phyloP scores from a whole-genome alignment of 2,797 vertebrate species.

The Epinephelus malabaricus region DNA sequence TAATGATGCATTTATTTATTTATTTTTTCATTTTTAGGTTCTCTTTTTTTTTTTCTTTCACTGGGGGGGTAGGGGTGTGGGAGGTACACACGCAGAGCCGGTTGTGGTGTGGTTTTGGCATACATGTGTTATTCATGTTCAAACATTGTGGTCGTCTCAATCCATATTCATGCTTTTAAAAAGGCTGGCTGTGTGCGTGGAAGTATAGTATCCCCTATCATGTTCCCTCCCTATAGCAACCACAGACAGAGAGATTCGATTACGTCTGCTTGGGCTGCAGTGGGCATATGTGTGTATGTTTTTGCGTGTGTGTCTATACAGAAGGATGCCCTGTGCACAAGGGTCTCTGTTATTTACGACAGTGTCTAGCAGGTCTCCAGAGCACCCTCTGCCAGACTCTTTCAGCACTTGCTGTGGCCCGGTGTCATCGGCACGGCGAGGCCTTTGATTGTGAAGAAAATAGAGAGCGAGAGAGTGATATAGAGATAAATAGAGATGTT shows the following conservation, averaged over 20 bases:
- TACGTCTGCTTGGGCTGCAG: slow-evolving; percentile 57
- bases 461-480: slow-evolving; percentile 40
- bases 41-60: slow-evolving; percentile 36
- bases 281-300: slow-evolving; percentile 51
- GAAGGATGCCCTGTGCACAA: slow-evolving; percentile 68
- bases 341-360: slow-evolving; percentile 68
- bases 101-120: slow-evolving; percentile 83
- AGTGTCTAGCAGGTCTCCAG: slow-evolving; percentile 63
- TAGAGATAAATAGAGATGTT: slow-evolving; percentile 61
- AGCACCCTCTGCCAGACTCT: slow-evolving; percentile 59
- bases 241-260: slow-evolving; percentile 76
- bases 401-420: slow-evolving; percentile 65
- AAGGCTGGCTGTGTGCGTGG: slow-evolving; percentile 72
- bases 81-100: slow-evolving; percentile 68
- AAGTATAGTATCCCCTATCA: slow-evolving; percentile 80
- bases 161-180: slow-evolving; percentile 86
- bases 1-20: slow-evolving; percentile 84
- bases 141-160: slow-evolving; percentile 84
- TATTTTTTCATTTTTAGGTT: slow-evolving; percentile 73
- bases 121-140: slow-evolving; percentile 87
- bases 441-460: slow-evolving; percentile 69
- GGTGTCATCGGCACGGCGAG: slow-evolving; percentile 63
- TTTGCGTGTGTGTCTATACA: slow-evolving; percentile 49
- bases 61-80: slow-evolving; percentile 53
- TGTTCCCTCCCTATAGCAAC: slow-evolving; percentile 75